Evolutionary conservation across 2,113 vertebrate species (phyloP), one percentile per base, ranked within the genome.

Genomic region (Diphyllodes magnificus): DNA sequence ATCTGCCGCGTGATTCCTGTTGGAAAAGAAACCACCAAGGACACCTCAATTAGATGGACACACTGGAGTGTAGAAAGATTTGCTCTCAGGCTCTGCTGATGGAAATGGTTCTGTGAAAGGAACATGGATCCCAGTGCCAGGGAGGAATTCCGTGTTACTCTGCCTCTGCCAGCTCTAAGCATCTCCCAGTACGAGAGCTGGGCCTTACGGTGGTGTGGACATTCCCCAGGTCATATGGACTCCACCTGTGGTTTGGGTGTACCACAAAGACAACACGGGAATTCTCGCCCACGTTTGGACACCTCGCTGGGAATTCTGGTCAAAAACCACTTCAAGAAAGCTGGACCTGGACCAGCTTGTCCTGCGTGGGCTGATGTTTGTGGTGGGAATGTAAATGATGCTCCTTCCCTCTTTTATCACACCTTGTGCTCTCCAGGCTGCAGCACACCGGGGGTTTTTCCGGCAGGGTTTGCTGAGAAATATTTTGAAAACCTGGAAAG

Each of bases 401-500:
- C 49, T 92, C 53, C 73, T 88, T 92, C 16, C 39, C 79, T 75
- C 63, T 50, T 93, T 88, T 82, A 81, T 95, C 51, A 9, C 42
- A 23, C 53, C 75, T 93, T 45, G 15, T 22, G 60, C 30, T 64
- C 9, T 45, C 47, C 1, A 11, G 84, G 37, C 84, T 72, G n/a
- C 40, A 40, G 72, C 37, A 79, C 69, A 8, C 81, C 3, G 1
- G 25, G 22, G 82, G 61, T 51, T 3, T 3, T 31, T 51, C 95
- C 87, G 86, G 91, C 91, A 60, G 51, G 4, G 14, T 13, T 61
- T 90, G 56, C 70, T 70, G 80, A 90, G 93, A 92, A 93, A 82
- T 71, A 50, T 51, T 94, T 88, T 75, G 82, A 88, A 89, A 95
- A 82, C 86, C 90, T 87, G 76, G 85, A 95, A 92, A 56, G 13